These are phyloP conservation scores for Spodoptera picta DNA, from an alignment of 2,888 invertebrate genomes.

Conservation along the genomic window DNA sequence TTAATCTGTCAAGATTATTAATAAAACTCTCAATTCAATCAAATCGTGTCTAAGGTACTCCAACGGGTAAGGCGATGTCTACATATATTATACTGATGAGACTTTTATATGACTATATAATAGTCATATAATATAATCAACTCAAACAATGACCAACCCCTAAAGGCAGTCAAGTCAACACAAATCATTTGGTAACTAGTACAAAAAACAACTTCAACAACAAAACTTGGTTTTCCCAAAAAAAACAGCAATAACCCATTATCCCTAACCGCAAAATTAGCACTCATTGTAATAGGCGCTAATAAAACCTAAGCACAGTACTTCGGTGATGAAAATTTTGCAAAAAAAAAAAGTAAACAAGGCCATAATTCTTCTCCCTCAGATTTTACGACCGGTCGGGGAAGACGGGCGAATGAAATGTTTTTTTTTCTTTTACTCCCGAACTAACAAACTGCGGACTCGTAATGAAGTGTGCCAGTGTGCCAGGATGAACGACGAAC, in stretches of 20 bases:
- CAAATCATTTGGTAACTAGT: too few species aligned
- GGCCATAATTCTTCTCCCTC: slow-evolving; percentile 45
- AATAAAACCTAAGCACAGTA: slow-evolving; percentile 30
- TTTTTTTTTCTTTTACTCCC: slow-evolving; percentile 35
- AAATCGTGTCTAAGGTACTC: too few species aligned
- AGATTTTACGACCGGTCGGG: slow-evolving; percentile 52
- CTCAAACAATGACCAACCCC: too few species aligned
- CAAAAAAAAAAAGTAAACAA: slow-evolving; percentile 46
- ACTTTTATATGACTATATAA: too few species aligned
- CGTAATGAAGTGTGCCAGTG: slow-evolving; percentile 42
- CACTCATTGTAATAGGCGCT: slow-evolving; percentile 14
- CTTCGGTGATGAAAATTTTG: slow-evolving; percentile 36
- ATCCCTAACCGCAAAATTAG: slow-evolving; percentile 26
- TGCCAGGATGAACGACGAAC: background rate
- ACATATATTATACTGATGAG: too few species aligned
- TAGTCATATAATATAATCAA: too few species aligned
- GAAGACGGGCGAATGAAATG: slow-evolving; percentile 50
- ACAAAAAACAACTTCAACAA: background rate
- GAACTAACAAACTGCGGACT: slow-evolving; percentile 50
- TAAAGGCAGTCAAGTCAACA: too few species aligned
- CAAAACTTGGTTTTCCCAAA: background rate
- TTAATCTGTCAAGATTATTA: too few species aligned
- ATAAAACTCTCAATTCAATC: too few species aligned
- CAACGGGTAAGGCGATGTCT: too few species aligned
- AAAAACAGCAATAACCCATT: background rate